Base-by-base conservation (phyloP, 2,113 vertebrate genomes). In the Myotis brandtii region DNA sequence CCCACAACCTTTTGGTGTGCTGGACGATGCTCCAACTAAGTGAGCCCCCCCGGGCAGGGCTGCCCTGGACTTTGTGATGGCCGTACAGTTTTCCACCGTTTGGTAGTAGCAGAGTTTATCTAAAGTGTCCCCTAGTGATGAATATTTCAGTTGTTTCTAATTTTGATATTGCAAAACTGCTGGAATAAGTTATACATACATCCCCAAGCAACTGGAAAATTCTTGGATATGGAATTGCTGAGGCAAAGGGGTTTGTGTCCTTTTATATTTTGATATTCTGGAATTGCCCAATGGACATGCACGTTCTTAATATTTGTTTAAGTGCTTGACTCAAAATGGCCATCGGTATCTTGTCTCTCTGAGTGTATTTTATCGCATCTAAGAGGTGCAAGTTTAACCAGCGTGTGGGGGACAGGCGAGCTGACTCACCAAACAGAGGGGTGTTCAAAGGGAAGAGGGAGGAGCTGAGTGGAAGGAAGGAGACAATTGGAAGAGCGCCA, bases 401-500 rank as follows among this genome's bases (percentile, higher is more conserved):
- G 30, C 34, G 10, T n/a, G 30, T 52, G 14, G 32, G 20, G 27
- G 20, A 46, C 67, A 81, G 80, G 69, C 16, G 40, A 87, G 83
- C 79, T 73, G 86, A 93, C 69, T 96, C 66, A 40, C 86, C 92
- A 81, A 76, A 94, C 14, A 80, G 62, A 67, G 56, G 93, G 48
- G 12, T n/a, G 32, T 37, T 83, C 69, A 9, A 83, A 88, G 75
- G 46, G 50, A 89, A 40, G 37, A 46, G 17, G 70, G 56, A 87
- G 73, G 73, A 86, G 80, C 25, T 50, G 86, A 82, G 66, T 21
- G 50, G 91, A 93, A 83, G 32, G 82, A 89, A 89, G 83, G 52
- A 95, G 66, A 93, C 66, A 56, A 25, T 7, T 96, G 97, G 96
- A 94, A 21, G 66, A 0, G 14, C 89, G 96, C 97, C 96, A 21